phyloP scores from a whole-genome alignment of 2,888 invertebrate species.

The Cantharis flavilabris region DNA sequence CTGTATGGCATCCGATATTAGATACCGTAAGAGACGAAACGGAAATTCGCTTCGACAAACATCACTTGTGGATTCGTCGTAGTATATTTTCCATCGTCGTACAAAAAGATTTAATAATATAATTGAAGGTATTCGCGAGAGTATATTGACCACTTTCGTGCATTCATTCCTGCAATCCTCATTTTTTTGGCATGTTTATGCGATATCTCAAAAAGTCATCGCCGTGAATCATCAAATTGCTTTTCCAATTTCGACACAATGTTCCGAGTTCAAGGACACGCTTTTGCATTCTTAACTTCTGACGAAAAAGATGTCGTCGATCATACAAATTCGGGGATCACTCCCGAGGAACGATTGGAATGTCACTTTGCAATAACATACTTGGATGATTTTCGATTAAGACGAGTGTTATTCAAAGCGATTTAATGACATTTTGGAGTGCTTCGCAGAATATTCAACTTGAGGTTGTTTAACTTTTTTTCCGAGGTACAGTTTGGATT shows the following conservation, averaged over 20 bases:
- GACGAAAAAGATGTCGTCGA: constrained; percentile 15
- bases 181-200: neutral
- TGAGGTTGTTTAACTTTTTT: neutral
- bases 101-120: neutral
- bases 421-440: neutral
- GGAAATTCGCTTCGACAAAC: constrained; percentile 6
- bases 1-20: neutral
- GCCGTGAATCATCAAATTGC: neutral
- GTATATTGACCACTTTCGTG: neutral
- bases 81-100: neutral
- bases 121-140: too few relatives aligned
- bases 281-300: constrained; percentile 24
- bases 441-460: neutral
- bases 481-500: neutral
- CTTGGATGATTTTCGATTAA: constrained; percentile 24
- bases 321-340: constrained; percentile 25
- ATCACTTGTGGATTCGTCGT: neutral
- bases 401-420: neutral
- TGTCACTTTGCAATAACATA: constrained; percentile 23
- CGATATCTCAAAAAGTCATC: neutral
- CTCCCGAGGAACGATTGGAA: constrained; percentile 26
- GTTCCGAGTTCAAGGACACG: constrained; percentile 21
- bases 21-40: constrained; percentile 1
- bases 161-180: neutral
- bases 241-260: neutral